Conservation (phyloP, 35 echinoderm and acorn worm species). For the Apostichopus japonicus region DNA sequence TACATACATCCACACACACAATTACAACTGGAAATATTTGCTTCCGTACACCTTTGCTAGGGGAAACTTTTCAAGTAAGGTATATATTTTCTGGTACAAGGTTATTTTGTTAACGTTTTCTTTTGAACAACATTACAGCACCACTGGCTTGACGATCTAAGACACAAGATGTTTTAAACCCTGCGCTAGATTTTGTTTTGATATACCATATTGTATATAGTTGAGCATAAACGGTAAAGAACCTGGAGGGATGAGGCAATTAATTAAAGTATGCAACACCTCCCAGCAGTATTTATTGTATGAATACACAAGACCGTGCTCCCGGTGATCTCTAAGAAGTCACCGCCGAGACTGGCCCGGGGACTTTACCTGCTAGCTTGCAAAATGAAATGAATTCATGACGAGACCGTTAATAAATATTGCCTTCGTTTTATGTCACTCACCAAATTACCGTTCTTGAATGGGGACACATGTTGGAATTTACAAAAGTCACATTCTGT, state of each 20-base stretch:
- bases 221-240: not conserved
- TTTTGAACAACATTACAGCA: not conserved
- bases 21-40: not conserved
- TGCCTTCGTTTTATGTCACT: not conserved
- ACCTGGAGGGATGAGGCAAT: not conserved
- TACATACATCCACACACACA: not conserved
- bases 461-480: too few relatives aligned
- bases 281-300: constrained; percentile 33
- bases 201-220: not conserved
- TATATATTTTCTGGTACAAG: too few relatives aligned
- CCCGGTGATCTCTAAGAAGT: not conserved
- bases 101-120: too few relatives aligned
- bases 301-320: constrained; percentile 13
- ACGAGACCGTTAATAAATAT: not conserved
- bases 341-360: constrained; percentile 2
- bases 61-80: too few relatives aligned
- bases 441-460: not conserved
- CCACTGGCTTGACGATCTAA: not conserved
- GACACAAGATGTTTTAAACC: not conserved
- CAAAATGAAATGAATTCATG: not conserved
- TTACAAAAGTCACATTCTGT: too few relatives aligned
- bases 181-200: too few relatives aligned
- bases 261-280: constrained; percentile 32
- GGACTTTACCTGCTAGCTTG: constrained; percentile 28
- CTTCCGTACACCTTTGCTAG: too few relatives aligned